phyloP scores from a whole-genome alignment of 2,888 invertebrate species.

The Napeogenes inachia region DNA sequence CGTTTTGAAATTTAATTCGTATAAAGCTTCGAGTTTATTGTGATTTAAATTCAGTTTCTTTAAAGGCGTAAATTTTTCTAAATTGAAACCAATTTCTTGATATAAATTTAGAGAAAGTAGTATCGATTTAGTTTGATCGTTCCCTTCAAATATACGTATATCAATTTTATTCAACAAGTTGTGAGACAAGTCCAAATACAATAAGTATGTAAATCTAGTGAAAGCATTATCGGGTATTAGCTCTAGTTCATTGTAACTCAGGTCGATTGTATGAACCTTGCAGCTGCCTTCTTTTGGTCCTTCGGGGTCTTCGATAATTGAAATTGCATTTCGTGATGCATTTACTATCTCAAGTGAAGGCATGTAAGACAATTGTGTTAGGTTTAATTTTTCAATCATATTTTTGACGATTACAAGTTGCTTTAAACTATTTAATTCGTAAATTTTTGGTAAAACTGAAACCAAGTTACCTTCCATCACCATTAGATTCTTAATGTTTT shows the following conservation, averaged over 20 bases:
- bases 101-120: conserved; percentile 21
- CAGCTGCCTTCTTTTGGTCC: neutral
- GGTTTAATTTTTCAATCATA: conserved; percentile 15
- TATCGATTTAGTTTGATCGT: conserved; percentile 13
- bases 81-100: conserved; percentile 19
- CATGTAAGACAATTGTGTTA: conserved; percentile 8
- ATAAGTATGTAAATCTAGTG: conserved; percentile 10
- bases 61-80: conserved; percentile 23
- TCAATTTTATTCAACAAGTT: conserved; percentile 19
- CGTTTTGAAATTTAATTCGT: conserved; percentile 17
- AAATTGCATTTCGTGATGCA: conserved; percentile 21
- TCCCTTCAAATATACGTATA: conserved; percentile 24
- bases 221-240: conserved; percentile 21
- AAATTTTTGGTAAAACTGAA: conserved; percentile 12
- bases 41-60: conserved; percentile 16
- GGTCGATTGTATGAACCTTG: conserved; percentile 15
- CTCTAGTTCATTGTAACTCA: conserved; percentile 21
- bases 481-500: conserved; percentile 10
- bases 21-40: conserved; percentile 16
- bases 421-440: conserved; percentile 10
- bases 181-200: conserved; percentile 22
- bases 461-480: conserved; percentile 18
- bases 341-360: conserved; percentile 13
- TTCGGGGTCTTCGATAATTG: conserved; percentile 9
- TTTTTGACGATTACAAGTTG: conserved; percentile 15